Evolutionary conservation across 2,888 invertebrate species (phyloP), one percentile per base, ranked within the genome.

Genomic region (Leistus spinibarbis): DNA sequence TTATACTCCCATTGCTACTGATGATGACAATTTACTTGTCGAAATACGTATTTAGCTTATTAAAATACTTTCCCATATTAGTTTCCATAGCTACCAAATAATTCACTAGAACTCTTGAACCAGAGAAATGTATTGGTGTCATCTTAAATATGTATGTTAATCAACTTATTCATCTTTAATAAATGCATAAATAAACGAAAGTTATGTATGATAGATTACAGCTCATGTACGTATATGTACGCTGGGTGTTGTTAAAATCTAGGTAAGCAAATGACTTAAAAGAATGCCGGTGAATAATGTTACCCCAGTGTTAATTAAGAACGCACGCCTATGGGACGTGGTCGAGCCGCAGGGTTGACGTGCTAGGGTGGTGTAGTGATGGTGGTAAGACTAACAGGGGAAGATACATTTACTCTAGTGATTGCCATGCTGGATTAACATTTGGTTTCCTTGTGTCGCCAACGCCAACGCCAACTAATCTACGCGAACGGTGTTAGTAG

Each of bases 381-480:
- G 60, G 17, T 16, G 60, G 60, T 19, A 16, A 1, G 19, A 17
- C 19, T 60, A 60, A 19, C 60, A 60, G 60, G 17, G 60, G 60
- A 60, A 60, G 60, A 60, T 60, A 60, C 60, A 60, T 60, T 19
- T 22, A 60, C 60, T 60, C 60, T 60, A 22, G 22, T 60, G 60
- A 60, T 60, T 60, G 60, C 60, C 60, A 60, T 19, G 20, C 60
- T 20, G 60, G 60, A 60, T 60, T 60, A 60, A 60, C 60, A 60
- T 60, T 60, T 60, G 60, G 60, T 60, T 60, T 17, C 60, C 60
- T 20, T 17, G 60, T 60, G 60, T 60, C 60, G 22, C 19, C 60
- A 60, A 17, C 22, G 60, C n/a, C n/a, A 19, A 60, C 60, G 19
- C 40, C 40, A 40, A 40, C 40, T 40, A 40, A 7, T 40, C 40